Conservation (phyloP, 2,113 vertebrate species). For the Azemiops feae region DNA sequence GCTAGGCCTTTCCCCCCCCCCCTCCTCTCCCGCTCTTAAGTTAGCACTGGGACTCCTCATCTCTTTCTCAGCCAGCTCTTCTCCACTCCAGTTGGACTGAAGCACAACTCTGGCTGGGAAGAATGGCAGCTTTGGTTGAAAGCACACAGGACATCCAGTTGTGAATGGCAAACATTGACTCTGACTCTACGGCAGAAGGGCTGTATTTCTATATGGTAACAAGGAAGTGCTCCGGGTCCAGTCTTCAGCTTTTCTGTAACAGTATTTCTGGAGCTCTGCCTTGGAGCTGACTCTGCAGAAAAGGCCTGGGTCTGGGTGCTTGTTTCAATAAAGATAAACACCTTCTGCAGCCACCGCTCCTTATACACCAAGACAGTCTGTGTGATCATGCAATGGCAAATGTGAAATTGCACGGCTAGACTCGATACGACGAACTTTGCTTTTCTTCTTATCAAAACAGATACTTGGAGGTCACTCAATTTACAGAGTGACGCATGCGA, state of each 20-base stretch:
- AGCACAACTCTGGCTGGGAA: not conserved
- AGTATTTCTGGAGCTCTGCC: not conserved
- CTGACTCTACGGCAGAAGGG: not conserved
- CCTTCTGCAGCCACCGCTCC: not conserved
- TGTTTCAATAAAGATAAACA: constrained; percentile 13
- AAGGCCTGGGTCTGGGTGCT: not conserved
- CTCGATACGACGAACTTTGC: not conserved
- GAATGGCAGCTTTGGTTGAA: not conserved
- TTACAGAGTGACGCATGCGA: constrained; percentile 5
- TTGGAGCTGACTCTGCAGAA: not conserved
- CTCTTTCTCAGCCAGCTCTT: not conserved
- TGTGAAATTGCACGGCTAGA: constrained; percentile 9
- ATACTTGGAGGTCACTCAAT: constrained; percentile 14
- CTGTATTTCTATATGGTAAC: fast-evolving
- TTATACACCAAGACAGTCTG: not conserved
- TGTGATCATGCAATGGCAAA: constrained; percentile 13
- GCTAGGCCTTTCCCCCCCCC: not conserved
- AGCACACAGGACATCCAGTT: not conserved
- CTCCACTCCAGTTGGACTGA: not conserved
- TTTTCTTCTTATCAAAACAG: constrained; percentile 10
- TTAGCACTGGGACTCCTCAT: not conserved
- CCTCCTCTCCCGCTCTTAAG: not conserved
- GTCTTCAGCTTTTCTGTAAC: not conserved
- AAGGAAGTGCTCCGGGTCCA: not conserved
- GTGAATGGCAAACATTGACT: not conserved